Evolutionary conservation across 2,888 invertebrate genomes (phyloP).

Genomic region (Rutpela maculata): DNA sequence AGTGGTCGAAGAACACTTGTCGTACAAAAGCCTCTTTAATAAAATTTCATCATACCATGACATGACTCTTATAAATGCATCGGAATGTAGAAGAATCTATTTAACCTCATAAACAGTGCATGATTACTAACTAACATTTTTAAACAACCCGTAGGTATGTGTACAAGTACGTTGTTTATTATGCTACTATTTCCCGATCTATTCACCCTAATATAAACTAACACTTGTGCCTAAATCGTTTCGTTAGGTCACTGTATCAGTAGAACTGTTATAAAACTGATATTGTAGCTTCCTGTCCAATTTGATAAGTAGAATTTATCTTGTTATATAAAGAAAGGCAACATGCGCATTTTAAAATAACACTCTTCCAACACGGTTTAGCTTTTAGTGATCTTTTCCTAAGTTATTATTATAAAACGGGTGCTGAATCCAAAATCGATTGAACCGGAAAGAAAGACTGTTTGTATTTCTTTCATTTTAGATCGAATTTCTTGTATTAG

Average conservation of each 20-base stretch:
- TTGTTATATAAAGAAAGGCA: neutral
- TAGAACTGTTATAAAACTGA: constrained; percentile 45
- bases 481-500: neutral
- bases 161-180: neutral
- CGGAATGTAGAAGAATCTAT: constrained; percentile 32
- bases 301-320: constrained; percentile 21
- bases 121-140: neutral
- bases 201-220: neutral
- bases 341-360: constrained; percentile 20
- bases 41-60: constrained; percentile 27
- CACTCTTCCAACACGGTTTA: constrained; percentile 7
- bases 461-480: neutral
- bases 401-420: neutral
- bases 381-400: constrained; percentile 2
- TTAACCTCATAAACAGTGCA: constrained; percentile 26
- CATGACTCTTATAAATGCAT: constrained; percentile 29
- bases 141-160: neutral
- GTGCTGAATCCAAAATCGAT: constrained; percentile 10
- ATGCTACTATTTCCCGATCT: constrained; percentile 5
- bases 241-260: constrained; percentile 45
- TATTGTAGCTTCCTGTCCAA: constrained; percentile 51
- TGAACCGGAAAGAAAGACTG: neutral
- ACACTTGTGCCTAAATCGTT: constrained; percentile 18
- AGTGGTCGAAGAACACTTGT: constrained; percentile 23
- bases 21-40: constrained; percentile 31